Evolutionary conservation across 2,888 invertebrate genomes (phyloP).

Genomic region (Heliconius hortense): DNA sequence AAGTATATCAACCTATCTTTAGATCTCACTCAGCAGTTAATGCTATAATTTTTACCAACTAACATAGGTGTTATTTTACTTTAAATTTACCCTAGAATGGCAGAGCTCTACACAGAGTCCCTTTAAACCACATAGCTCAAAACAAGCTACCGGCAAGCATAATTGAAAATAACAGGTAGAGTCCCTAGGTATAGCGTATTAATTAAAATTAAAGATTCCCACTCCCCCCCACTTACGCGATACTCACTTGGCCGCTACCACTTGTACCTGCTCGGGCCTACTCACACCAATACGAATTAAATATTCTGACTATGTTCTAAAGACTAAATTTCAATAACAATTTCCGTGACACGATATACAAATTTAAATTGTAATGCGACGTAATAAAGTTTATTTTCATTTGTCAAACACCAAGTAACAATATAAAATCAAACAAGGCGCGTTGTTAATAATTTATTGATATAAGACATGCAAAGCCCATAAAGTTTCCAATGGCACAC

Average conservation of each 20-base stretch:
- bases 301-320: slow-evolving; percentile 62
- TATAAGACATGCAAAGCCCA: slow-evolving; percentile 82
- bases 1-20: too few species aligned
- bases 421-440: slow-evolving; percentile 78
- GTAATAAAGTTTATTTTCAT: slow-evolving; percentile 65
- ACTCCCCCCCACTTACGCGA: slow-evolving; percentile 69
- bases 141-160: slow-evolving; percentile 73
- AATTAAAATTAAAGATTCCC: slow-evolving; percentile 79
- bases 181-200: slow-evolving; percentile 72
- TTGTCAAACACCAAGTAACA: slow-evolving; percentile 62
- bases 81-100: slow-evolving; percentile 57
- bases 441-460: slow-evolving; percentile 82
- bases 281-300: slow-evolving; percentile 65
- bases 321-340: slow-evolving; percentile 65
- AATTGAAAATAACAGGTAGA: slow-evolving; percentile 75
- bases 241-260: slow-evolving; percentile 48
- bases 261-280: slow-evolving; percentile 60
- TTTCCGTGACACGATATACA: slow-evolving; percentile 45
- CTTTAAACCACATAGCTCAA: slow-evolving; percentile 72
- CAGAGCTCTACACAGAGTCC: slow-evolving; percentile 59
- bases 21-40: not conserved
- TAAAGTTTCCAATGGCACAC: slow-evolving; percentile 80
- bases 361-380: slow-evolving; percentile 64
- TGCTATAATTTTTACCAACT: slow-evolving; percentile 49
- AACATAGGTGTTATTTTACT: slow-evolving; percentile 48